phyloP scores from a whole-genome alignment of 2,113 vertebrate species.

The Hemiprocne comata region DNA sequence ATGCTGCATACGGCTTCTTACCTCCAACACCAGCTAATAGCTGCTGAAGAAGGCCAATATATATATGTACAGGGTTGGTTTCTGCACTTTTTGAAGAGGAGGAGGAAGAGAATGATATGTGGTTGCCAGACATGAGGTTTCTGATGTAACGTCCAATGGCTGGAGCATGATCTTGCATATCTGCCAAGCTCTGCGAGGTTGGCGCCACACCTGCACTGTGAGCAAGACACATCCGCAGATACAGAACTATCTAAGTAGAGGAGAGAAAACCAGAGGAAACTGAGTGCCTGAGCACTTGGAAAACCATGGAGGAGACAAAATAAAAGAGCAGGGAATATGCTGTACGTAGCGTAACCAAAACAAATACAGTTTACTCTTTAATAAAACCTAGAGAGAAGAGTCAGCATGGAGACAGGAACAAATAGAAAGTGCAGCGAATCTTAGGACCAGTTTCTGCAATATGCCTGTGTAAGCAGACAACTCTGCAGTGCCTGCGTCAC shows the following conservation, averaged over 20 bases:
- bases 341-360: background rate
- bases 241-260: slow-evolving; percentile 87
- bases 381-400: background rate
- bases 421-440: background rate
- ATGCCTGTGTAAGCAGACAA: background rate
- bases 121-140: slow-evolving; percentile 82
- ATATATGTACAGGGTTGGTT: slow-evolving; percentile 87
- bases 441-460: background rate
- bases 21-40: slow-evolving; percentile 91
- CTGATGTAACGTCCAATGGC: slow-evolving; percentile 90
- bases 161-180: slow-evolving; percentile 97
- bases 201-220: slow-evolving; percentile 89
- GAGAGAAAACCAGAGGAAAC: background rate
- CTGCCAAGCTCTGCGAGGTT: slow-evolving; percentile 85
- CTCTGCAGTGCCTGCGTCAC: background rate
- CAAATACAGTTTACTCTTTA: background rate
- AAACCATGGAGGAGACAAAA: background rate
- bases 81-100: slow-evolving; percentile 82
- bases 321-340: background rate
- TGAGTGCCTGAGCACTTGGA: background rate
- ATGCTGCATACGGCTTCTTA: slow-evolving; percentile 48
- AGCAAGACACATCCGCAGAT: slow-evolving; percentile 95
- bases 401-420: background rate
- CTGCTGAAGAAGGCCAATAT: slow-evolving; percentile 93
- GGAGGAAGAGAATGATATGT: slow-evolving; percentile 67